Conservation (phyloP, 1,140 invertebrate genomes). For the Drosophila lini region DNA sequence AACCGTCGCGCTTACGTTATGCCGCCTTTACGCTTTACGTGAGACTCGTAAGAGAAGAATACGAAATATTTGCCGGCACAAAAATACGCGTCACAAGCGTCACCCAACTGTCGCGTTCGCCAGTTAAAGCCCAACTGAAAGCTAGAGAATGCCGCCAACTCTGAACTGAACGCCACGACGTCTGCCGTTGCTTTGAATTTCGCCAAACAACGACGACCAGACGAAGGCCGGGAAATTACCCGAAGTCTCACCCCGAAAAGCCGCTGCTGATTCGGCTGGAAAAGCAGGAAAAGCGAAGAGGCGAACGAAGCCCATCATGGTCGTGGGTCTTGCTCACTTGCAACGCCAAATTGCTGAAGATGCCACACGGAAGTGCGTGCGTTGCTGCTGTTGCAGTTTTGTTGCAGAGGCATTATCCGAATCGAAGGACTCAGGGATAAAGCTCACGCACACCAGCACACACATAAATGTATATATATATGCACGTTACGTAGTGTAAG, state of each 20-base stretch:
- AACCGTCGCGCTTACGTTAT: conserved; percentile 31
- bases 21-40: conserved; percentile 40
- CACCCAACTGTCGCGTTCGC: conserved; percentile 54
- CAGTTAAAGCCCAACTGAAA: conserved; percentile 74
- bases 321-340: conserved; percentile 53
- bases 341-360: conserved; percentile 59
- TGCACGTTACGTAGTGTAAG: background rate
- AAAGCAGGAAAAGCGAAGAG: conserved; percentile 3
- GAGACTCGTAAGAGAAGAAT: background rate
- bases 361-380: conserved; percentile 60
- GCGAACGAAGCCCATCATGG: conserved; percentile 22
- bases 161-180: conserved; percentile 62
- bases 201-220: conserved; percentile 26
- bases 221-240: conserved; percentile 11
- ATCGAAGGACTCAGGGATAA: conserved; percentile 16
- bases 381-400: conserved; percentile 22
- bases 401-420: conserved; percentile 18
- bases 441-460: conserved; percentile 7
- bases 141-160: conserved; percentile 1
- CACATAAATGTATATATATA: background rate
- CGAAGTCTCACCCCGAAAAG: conserved; percentile 19
- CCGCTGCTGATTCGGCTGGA: background rate
- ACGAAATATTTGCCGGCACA: background rate
- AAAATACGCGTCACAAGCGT: conserved; percentile 3
- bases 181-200: conserved; percentile 64